A percentile compares a stretch with the other conserved stretches of the same genome.
phyloP scores from a whole-genome alignment of 2,113 vertebrate genomes.

The Penelope pileata region DNA sequence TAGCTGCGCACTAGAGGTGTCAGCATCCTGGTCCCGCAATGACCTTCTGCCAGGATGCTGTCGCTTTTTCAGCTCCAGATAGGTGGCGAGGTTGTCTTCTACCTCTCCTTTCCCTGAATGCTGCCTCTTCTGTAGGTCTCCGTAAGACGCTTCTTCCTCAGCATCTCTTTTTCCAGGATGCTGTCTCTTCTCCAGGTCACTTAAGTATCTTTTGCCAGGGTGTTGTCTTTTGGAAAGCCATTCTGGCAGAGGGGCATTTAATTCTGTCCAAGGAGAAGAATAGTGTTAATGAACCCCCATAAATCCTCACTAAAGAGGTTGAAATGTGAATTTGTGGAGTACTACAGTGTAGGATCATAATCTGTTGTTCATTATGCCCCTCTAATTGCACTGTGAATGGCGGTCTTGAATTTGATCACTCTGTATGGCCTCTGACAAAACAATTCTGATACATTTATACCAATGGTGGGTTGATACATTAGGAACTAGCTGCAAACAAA shows the following conservation, averaged over 20 bases:
- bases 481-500: background rate
- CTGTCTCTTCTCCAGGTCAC: constrained; percentile 83
- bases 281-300: background rate
- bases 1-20: constrained; percentile 51
- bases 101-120: constrained; percentile 82
- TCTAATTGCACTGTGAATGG: background rate
- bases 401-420: background rate
- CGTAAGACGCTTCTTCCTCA: constrained; percentile 10
- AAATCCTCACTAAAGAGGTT: background rate
- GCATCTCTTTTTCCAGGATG: constrained; percentile 84
- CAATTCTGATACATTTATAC: background rate
- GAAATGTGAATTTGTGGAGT: background rate
- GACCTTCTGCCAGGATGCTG: constrained; percentile 85
- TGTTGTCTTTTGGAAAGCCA: constrained; percentile 85
- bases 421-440: background rate
- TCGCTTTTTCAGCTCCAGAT: constrained; percentile 74
- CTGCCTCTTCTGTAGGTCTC: constrained; percentile 70
- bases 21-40: constrained; percentile 55
- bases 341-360: background rate
- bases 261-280: constrained; percentile 74
- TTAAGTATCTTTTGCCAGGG: constrained; percentile 77
- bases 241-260: constrained; percentile 62
- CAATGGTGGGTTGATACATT: background rate
- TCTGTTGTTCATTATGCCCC: background rate
- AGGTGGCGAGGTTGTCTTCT: background rate